Conservation (phyloP, 2,888 invertebrate species). For the Cyclophora punctaria region DNA sequence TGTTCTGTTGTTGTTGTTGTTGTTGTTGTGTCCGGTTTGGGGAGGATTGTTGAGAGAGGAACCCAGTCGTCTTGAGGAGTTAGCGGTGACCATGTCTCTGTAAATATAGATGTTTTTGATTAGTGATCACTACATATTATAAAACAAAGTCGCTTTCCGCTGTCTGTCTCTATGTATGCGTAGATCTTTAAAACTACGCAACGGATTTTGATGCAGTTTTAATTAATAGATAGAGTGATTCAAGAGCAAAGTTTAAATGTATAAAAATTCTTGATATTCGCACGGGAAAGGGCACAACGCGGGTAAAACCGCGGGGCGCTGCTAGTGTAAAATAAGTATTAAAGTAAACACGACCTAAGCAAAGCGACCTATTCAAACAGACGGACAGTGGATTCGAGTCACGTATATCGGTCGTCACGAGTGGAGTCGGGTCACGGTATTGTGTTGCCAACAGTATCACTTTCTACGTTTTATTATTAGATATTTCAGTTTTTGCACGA, state of each 20-base stretch:
- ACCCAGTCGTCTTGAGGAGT: constrained; percentile 82
- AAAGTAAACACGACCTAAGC: neutral
- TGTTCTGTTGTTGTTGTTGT: constrained; percentile 23
- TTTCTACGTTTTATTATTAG: constrained; percentile 11
- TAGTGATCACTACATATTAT: no score
- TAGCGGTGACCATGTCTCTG: constrained; percentile 77
- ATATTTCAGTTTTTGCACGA: neutral
- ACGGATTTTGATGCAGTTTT: no score
- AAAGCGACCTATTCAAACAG: neutral
- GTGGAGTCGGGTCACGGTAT: constrained; percentile 8
- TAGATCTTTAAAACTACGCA: no score
- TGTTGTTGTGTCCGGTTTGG: constrained; percentile 43
- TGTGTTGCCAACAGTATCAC: constrained; percentile 12
- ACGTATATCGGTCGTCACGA: constrained; percentile 16
- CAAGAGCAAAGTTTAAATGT: no score
- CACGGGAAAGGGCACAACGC: no score
- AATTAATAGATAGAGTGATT: no score
- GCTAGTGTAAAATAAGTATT: no score
- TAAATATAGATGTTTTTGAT: constrained; percentile 17
- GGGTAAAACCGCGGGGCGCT: no score
- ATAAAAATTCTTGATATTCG: no score
- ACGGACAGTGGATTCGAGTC: neutral
- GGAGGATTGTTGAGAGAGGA: constrained; percentile 57
- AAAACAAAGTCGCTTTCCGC: no score
- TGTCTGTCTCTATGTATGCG: no score